phyloP scores from a whole-genome alignment of 2,797 vertebrate species.

The Fratercula arctica region DNA sequence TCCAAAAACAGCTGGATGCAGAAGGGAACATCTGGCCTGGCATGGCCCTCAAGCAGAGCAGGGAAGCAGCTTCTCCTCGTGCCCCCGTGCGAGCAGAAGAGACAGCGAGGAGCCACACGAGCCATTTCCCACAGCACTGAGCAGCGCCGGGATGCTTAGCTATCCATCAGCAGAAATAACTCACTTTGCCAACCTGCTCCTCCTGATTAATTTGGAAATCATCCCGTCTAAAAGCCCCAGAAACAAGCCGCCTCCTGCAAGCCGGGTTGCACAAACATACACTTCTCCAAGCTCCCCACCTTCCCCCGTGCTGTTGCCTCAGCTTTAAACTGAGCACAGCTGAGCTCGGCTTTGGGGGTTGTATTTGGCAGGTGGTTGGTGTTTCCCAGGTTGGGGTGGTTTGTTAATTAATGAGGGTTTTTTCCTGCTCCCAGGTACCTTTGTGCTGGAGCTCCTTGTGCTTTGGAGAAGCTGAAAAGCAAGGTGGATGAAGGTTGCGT shows the following conservation, averaged over 20 bases:
- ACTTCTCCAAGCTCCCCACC: accelerated
- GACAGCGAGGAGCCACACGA: neutral
- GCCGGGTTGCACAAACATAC: accelerated
- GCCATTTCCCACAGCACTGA: neutral
- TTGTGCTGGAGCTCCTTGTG: too few relatives aligned
- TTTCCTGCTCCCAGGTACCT: neutral
- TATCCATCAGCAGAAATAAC: neutral
- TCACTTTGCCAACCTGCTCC: neutral
- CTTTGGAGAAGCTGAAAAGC: neutral
- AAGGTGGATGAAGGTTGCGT: too few relatives aligned
- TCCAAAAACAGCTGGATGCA: neutral
- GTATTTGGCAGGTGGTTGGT: too few relatives aligned
- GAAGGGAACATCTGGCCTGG: neutral
- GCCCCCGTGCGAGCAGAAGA: accelerated
- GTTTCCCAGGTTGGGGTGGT: neutral
- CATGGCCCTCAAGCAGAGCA: neutral
- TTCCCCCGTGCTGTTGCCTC: neutral
- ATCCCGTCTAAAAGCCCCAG: neutral
- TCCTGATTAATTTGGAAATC: neutral
- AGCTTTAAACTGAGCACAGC: neutral
- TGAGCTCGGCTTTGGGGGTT: neutral
- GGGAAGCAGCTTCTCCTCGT: neutral
- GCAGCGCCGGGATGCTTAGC: neutral
- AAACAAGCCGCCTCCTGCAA: neutral
- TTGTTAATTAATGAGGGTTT: neutral